phyloP scores from a whole-genome alignment of 35 echinoderm and acorn worm species.

The Nesometra sesokonis region DNA sequence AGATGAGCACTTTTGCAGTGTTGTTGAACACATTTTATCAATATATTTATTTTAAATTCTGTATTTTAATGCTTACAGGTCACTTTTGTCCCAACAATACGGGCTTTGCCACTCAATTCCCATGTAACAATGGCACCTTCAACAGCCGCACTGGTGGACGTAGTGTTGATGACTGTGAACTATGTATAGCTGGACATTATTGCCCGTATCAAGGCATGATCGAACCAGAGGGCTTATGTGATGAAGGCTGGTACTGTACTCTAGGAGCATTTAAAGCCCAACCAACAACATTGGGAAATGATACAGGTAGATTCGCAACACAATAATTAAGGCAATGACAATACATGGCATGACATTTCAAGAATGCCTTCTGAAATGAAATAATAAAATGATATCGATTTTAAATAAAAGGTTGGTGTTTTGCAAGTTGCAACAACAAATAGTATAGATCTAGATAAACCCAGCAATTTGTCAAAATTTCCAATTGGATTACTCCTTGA shows the following conservation, averaged over 20 bases:
- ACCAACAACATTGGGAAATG: conserved; percentile 83
- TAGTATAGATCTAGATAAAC: too few relatives aligned
- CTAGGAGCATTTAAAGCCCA: conserved; percentile 74
- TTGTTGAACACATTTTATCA: too few relatives aligned
- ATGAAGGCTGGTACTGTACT: conserved; percentile 86
- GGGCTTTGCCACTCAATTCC: conserved; percentile 73
- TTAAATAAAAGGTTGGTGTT: too few relatives aligned
- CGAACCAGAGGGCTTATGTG: conserved; percentile 60
- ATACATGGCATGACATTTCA: too few relatives aligned
- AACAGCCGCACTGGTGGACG: conserved; percentile 65
- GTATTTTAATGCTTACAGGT: conserved; percentile 10
- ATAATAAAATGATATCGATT: too few relatives aligned
- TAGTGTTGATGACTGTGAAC: conserved; percentile 72
- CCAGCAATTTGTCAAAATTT: too few relatives aligned
- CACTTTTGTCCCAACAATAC: conserved; percentile 97
- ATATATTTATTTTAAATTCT: too few relatives aligned
- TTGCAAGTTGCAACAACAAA: too few relatives aligned
- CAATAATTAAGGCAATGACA: too few relatives aligned
- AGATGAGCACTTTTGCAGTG: too few relatives aligned
- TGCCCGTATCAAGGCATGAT: conserved; percentile 74
- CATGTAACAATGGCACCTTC: conserved; percentile 94
- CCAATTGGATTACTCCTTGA: too few relatives aligned
- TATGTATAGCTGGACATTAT: conserved; percentile 73
- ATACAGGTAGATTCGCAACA: conserved; percentile 40
- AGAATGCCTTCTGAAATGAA: too few relatives aligned